Evolutionary conservation across 2,888 invertebrate genomes (phyloP).

Genomic region (Rhagonycha fulva): DNA sequence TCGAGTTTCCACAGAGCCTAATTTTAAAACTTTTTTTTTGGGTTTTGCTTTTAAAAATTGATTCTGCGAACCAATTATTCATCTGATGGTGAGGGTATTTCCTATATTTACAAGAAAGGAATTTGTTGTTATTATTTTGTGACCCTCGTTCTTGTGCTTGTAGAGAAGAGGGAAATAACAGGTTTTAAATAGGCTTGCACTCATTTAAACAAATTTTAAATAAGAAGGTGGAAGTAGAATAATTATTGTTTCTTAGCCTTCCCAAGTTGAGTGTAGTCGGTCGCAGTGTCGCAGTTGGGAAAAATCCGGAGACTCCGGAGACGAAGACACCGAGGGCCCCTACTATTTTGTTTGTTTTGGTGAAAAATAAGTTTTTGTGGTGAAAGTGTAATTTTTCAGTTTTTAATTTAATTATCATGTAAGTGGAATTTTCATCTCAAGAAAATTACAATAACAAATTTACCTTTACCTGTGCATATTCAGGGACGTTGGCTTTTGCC

Average conservation of each 20-base stretch:
- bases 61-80: background rate
- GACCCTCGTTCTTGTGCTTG: background rate
- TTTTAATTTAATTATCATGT: background rate
- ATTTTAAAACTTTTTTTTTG: too few species aligned
- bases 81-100: background rate
- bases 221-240: constrained; percentile 22
- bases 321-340: constrained; percentile 12
- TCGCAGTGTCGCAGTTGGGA: constrained; percentile 17
- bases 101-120: background rate
- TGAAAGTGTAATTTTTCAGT: background rate
- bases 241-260: background rate
- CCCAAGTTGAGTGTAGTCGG: constrained; percentile 17
- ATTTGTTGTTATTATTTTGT: background rate
- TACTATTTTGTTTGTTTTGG: background rate
- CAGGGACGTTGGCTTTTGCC: background rate
- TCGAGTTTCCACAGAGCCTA: too few species aligned
- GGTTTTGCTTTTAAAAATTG: too few species aligned
- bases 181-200: constrained; percentile 4
- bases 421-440: background rate
- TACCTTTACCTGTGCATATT: background rate
- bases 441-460: background rate
- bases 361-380: background rate
- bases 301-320: background rate
- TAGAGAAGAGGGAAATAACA: background rate
- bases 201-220: constrained; percentile 6